Conservation (phyloP, 2,113 vertebrate species). For the Pimephales promelas region DNA sequence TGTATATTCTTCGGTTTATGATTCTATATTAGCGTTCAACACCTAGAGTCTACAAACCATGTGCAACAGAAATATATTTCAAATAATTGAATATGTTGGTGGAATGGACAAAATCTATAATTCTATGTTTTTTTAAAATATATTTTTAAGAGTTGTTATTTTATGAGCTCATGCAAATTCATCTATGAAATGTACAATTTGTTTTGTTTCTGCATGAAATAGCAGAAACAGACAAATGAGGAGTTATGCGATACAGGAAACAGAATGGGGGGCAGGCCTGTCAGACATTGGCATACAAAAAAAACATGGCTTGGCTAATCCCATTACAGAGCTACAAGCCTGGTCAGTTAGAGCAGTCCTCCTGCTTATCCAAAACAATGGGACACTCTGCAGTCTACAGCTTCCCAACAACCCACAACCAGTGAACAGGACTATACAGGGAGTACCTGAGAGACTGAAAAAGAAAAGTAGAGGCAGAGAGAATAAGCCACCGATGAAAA, state of each 20-base stretch:
- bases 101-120: no score
- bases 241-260: neutral
- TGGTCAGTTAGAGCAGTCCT: slow-evolving; percentile 42
- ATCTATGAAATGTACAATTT: neutral
- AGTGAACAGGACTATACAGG: slow-evolving; percentile 2
- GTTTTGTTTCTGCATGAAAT: neutral
- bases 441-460: neutral
- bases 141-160: neutral
- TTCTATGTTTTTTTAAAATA: no score
- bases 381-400: slow-evolving; percentile 39
- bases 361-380: slow-evolving; percentile 53
- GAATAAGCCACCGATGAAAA: neutral
- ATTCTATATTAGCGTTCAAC: neutral
- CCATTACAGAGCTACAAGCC: slow-evolving; percentile 54
- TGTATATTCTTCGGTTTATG: neutral
- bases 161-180: neutral
- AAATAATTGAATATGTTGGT: neutral
- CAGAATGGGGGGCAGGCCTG: slow-evolving; percentile 28
- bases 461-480: neutral
- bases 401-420: slow-evolving; percentile 23
- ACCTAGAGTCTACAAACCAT: neutral
- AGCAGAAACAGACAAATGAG: neutral
- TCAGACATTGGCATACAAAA: slow-evolving; percentile 40
- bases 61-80: neutral
- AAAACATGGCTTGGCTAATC: slow-evolving; percentile 56